Conservation (phyloP, 2,888 invertebrate species). For the Chirona hameri region DNA sequence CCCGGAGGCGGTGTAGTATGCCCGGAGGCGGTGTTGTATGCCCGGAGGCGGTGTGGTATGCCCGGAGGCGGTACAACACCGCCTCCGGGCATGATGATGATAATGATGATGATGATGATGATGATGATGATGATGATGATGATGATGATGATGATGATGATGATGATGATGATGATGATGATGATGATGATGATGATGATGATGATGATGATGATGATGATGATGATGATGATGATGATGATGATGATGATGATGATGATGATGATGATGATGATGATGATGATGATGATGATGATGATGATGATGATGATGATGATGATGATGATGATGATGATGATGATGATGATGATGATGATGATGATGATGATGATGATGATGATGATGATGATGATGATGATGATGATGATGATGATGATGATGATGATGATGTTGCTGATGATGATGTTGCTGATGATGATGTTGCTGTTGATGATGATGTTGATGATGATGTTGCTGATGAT, state of each 20-base stretch:
- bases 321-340: slow-evolving; percentile 22
- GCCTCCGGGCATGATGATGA: not conserved
- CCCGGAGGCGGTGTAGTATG: too few species aligned
- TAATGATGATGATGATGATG: slow-evolving; percentile 22
- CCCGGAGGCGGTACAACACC: too few species aligned
- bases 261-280: slow-evolving; percentile 22
- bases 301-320: slow-evolving; percentile 22
- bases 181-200: slow-evolving; percentile 22
- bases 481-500: too few species aligned
- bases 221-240: slow-evolving; percentile 22
- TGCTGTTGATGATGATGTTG: too few species aligned
- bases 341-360: slow-evolving; percentile 22
- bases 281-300: slow-evolving; percentile 22
- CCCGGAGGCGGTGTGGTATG: too few species aligned
- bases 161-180: slow-evolving; percentile 22
- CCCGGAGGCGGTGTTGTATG: too few species aligned
- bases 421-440: too few species aligned
- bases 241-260: slow-evolving; percentile 22
- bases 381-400: too few species aligned
- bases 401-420: too few species aligned
- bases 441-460: too few species aligned
- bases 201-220: slow-evolving; percentile 22
- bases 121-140: slow-evolving; percentile 22
- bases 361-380: slow-evolving; percentile 22
- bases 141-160: slow-evolving; percentile 22